Conservation (phyloP, 2,888 invertebrate genomes). For the Philereme transversata region DNA sequence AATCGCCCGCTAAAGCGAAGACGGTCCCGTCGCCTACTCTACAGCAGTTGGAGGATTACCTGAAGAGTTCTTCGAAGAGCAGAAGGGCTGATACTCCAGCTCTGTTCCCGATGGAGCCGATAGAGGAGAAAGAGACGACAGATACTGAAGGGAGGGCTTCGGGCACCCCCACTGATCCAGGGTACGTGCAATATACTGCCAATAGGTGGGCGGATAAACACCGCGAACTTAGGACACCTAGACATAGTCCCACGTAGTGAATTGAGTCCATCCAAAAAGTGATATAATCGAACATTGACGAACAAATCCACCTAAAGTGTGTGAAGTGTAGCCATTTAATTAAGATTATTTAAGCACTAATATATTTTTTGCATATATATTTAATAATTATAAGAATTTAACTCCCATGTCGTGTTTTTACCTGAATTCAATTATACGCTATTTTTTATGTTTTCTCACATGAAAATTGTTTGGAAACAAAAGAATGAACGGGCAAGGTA, state of each 20-base stretch:
- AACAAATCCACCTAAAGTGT: constrained; percentile 51
- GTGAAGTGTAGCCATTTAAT: constrained; percentile 50
- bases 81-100: constrained; percentile 71
- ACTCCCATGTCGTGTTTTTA: constrained; percentile 54
- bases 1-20: constrained; percentile 69
- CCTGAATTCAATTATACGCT: constrained; percentile 47
- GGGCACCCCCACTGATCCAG: constrained; percentile 89
- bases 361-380: constrained; percentile 50
- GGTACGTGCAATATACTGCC: constrained; percentile 89
- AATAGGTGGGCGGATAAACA: constrained; percentile 85
- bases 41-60: constrained; percentile 78
- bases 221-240: constrained; percentile 82
- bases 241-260: constrained; percentile 76
- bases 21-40: constrained; percentile 72
- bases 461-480: constrained; percentile 59
- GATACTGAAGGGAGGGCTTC: constrained; percentile 77
- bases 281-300: constrained; percentile 43
- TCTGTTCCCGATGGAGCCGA: constrained; percentile 81
- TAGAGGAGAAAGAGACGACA: constrained; percentile 67
- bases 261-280: constrained; percentile 10
- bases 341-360: constrained; percentile 45
- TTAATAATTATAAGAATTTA: constrained; percentile 45
- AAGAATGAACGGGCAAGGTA: constrained; percentile 61
- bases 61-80: constrained; percentile 64
- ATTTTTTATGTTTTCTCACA: constrained; percentile 50